Conservation (phyloP, 1,140 invertebrate species). For the Temnothorax curvispinosus region DNA sequence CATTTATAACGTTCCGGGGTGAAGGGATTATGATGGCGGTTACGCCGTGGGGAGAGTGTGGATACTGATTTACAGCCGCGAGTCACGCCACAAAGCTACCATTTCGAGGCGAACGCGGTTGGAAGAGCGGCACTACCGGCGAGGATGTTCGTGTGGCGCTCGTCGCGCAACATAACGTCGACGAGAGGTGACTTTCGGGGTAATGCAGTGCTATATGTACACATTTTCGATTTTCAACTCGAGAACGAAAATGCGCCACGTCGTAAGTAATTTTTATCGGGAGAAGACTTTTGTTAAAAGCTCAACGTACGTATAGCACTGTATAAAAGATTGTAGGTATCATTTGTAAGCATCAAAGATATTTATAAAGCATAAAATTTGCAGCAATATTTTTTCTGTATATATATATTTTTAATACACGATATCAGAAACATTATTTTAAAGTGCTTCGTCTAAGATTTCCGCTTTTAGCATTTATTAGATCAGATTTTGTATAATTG, state of each 20-base stretch:
- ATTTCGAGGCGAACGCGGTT: slow-evolving; percentile 37
- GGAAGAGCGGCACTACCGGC: slow-evolving; percentile 5
- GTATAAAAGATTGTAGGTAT: background rate
- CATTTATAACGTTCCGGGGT: slow-evolving; percentile 51
- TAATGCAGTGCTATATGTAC: slow-evolving; percentile 5
- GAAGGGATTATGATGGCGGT: slow-evolving; percentile 59
- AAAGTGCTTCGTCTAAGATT: background rate
- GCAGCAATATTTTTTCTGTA: background rate
- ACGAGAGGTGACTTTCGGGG: slow-evolving; percentile 16
- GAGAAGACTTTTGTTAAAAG: background rate
- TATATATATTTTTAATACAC: background rate
- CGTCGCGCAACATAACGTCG: background rate
- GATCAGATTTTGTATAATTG: background rate
- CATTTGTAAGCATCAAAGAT: background rate
- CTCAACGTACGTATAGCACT: background rate
- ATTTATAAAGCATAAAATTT: background rate
- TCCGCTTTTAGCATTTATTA: background rate
- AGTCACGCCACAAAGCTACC: slow-evolving; percentile 71
- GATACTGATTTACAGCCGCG: slow-evolving; percentile 74
- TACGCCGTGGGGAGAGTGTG: slow-evolving; percentile 61
- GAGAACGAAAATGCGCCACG: background rate
- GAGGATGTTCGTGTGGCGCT: slow-evolving; percentile 21
- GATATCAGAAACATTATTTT: background rate
- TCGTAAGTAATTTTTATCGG: slow-evolving; percentile 27
- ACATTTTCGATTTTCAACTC: slow-evolving; percentile 25